Percentiles rank a stretch among this genome's conserved stretches.
phyloP scores from a whole-genome alignment of 2,888 invertebrate species.

The Macrosoma leucophasiata region DNA sequence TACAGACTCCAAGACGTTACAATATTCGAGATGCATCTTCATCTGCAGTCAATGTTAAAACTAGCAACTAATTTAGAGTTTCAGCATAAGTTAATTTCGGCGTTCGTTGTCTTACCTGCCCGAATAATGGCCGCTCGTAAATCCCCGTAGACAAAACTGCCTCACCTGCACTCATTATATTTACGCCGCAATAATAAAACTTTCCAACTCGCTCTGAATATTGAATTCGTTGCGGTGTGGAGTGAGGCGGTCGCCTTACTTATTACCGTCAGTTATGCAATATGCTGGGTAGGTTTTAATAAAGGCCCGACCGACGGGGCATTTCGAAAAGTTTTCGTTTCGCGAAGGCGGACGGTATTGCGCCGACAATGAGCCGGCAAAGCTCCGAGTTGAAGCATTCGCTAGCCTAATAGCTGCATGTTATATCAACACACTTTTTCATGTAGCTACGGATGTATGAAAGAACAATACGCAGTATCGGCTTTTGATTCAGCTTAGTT shows the following conservation, averaged over 20 bases:
- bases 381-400: constrained; percentile 45
- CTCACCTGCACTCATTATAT: constrained; percentile 74
- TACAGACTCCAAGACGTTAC: too few relatives aligned
- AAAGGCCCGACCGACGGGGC: constrained; percentile 60
- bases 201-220: constrained; percentile 69
- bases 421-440: constrained; percentile 31
- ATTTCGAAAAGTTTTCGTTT: constrained; percentile 70
- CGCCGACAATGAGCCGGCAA: constrained; percentile 57
- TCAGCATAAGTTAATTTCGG: constrained; percentile 51
- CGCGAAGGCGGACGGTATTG: constrained; percentile 60
- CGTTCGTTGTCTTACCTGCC: constrained; percentile 43
- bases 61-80: constrained; percentile 50
- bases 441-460: background rate
- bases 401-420: constrained; percentile 43
- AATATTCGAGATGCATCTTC: constrained; percentile 6
- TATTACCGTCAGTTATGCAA: constrained; percentile 70
- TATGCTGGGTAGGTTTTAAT: constrained; percentile 69
- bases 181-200: constrained; percentile 74
- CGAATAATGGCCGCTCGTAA: constrained; percentile 54
- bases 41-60: constrained; percentile 32
- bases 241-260: constrained; percentile 63
- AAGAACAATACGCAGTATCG: background rate
- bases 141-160: constrained; percentile 63
- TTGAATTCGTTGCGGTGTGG: constrained; percentile 64
- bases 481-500: too few relatives aligned